Conservation (phyloP, 2,797 vertebrate genomes). For the Peromyscus eremicus region DNA sequence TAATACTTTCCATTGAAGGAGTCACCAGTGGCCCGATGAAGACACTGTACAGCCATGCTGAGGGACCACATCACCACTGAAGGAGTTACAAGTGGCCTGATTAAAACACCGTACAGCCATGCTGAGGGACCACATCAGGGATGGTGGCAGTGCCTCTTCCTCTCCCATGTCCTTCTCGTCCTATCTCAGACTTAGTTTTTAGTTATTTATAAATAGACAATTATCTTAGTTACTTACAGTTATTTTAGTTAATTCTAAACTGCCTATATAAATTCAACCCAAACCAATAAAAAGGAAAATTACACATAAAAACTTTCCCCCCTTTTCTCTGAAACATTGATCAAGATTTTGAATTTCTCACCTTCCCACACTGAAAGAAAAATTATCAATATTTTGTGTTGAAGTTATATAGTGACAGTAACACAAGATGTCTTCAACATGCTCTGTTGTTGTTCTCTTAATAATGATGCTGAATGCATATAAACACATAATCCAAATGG, state of each 20-base stretch:
- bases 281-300: constrained; percentile 25
- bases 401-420: constrained; percentile 18
- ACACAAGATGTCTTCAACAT: constrained; percentile 9
- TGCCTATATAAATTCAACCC: neutral
- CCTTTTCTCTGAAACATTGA: neutral
- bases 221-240: neutral
- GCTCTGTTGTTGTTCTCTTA: constrained; percentile 23
- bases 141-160: neutral
- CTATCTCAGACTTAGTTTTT: neutral
- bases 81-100: too few relatives aligned
- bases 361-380: neutral
- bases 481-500: neutral
- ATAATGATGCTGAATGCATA: neutral
- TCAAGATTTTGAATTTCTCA: neutral
- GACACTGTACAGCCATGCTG: neutral
- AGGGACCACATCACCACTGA: neutral
- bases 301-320: neutral
- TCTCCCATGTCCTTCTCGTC: neutral
- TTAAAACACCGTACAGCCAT: too few relatives aligned
- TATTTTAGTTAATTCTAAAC: constrained; percentile 33
- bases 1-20: neutral
- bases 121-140: neutral
- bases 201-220: neutral
- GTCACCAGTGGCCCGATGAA: neutral
- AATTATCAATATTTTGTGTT: neutral